Percentiles rank a stretch among this genome's conserved stretches.
Conservation (phyloP, 2,797 vertebrate genomes). For the Pangasius larnaudii region DNA sequence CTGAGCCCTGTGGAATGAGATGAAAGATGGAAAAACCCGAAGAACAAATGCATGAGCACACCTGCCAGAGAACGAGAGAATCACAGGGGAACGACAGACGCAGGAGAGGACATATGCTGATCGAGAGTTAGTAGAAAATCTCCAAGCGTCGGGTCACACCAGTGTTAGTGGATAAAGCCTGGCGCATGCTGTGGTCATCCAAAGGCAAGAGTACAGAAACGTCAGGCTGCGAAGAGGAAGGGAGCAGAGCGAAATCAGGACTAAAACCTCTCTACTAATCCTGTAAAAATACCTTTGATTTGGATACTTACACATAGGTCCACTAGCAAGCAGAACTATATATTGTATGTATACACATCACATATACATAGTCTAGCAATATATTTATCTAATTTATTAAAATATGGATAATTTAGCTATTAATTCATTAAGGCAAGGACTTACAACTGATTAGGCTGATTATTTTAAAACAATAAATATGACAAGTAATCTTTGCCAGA, state of each 20-base stretch:
- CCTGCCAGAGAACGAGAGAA: constrained; percentile 78
- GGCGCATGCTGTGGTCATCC: constrained; percentile 83
- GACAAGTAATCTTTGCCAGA: not conserved
- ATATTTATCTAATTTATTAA: not conserved
- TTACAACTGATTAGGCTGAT: not conserved
- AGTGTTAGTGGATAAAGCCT: constrained; percentile 84
- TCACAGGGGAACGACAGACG: constrained; percentile 66
- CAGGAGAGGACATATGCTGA: constrained; percentile 54
- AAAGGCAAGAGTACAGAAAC: constrained; percentile 83
- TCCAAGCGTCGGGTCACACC: constrained; percentile 83
- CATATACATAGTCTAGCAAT: not conserved
- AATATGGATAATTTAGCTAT: not conserved
- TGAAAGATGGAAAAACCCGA: constrained; percentile 61
- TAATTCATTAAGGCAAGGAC: not conserved
- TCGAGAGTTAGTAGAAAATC: constrained; percentile 85
- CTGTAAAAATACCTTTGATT: constrained; percentile 2
- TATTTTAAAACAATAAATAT: not conserved
- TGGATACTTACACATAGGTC: constrained; percentile 17
- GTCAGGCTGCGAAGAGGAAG: constrained; percentile 78
- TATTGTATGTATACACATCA: not conserved
- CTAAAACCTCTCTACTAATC: constrained; percentile 18
- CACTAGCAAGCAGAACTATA: not conserved
- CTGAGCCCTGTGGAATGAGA: constrained; percentile 60
- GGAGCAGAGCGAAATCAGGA: constrained; percentile 65
- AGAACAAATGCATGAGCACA: constrained; percentile 62